phyloP scores from a whole-genome alignment of 2,113 vertebrate genomes.

The Ictidomys tridecemlineatus region DNA sequence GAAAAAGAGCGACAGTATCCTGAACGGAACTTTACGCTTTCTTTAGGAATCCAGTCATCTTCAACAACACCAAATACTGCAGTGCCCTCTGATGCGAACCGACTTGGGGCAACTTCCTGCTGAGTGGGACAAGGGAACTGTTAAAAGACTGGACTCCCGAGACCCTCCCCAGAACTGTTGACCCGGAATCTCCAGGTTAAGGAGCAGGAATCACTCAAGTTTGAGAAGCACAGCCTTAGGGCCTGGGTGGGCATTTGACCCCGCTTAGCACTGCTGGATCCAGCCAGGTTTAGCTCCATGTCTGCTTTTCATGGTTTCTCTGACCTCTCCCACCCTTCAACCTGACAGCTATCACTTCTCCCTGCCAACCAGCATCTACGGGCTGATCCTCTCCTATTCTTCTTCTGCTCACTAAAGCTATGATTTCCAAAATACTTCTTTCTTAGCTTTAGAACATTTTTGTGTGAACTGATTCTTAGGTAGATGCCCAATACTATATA shows the following conservation, averaged over 20 bases:
- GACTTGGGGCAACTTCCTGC: neutral
- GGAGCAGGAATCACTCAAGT: neutral
- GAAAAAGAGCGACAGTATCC: neutral
- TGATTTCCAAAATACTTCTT: neutral
- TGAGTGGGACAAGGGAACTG: neutral
- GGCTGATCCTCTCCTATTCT: neutral
- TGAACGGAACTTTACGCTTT: constrained; percentile 27
- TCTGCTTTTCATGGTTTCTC: neutral
- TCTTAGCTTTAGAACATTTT: neutral
- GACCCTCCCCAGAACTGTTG: neutral
- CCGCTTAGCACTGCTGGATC: neutral
- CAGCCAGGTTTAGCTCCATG: neutral
- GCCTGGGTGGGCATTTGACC: neutral
- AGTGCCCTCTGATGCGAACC: neutral
- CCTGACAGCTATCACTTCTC: constrained; percentile 45
- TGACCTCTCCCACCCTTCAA: constrained; percentile 33
- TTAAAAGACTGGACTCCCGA: neutral
- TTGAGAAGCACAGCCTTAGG: constrained; percentile 16
- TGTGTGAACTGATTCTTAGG: neutral
- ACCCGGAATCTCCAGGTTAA: constrained; percentile 54
- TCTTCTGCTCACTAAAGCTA: neutral
- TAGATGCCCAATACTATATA: neutral
- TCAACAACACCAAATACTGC: neutral
- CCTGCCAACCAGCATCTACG: neutral
- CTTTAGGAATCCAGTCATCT: constrained; percentile 39